Evolutionary conservation across 2,888 invertebrate genomes (phyloP).

Genomic region (Himalopsyche anomala): DNA sequence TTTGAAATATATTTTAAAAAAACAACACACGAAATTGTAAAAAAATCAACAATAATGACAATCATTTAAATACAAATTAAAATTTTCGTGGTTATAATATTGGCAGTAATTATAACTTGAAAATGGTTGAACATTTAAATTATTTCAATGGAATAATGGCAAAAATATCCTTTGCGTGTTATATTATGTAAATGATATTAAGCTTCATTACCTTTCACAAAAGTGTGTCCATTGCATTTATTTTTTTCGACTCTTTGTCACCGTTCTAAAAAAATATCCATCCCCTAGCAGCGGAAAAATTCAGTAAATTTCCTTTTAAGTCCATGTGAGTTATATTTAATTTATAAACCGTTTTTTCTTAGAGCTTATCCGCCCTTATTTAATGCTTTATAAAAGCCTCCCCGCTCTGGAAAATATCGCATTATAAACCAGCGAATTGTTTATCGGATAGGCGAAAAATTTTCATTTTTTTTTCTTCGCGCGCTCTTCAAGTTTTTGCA

Average conservation of each 20-base stretch:
- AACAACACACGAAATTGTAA: no score
- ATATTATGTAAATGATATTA: no score
- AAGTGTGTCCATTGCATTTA: neutral
- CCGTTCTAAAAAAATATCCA: neutral
- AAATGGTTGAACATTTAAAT: no score
- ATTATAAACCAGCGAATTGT: slow-evolving; percentile 45
- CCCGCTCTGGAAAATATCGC: slow-evolving; percentile 46
- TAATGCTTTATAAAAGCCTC: slow-evolving; percentile 50
- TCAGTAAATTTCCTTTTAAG: slow-evolving; percentile 45
- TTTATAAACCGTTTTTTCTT: slow-evolving; percentile 41
- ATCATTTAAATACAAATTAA: no score
- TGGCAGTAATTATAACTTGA: no score
- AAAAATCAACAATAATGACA: no score
- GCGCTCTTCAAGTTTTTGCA: slow-evolving; percentile 39
- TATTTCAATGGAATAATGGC: no score
- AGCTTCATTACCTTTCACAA: neutral
- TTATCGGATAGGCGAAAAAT: slow-evolving; percentile 26
- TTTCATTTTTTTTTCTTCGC: slow-evolving; percentile 22
- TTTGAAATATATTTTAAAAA: no score
- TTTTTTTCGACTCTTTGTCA: neutral
- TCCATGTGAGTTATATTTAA: slow-evolving; percentile 36
- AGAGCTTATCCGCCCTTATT: slow-evolving; percentile 51
- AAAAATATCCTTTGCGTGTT: no score
- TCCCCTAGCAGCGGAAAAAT: neutral
- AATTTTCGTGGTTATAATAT: no score